These are phyloP conservation scores for Euura saliciscinereae DNA, from an alignment of 1,140 invertebrate genomes.

Conservation along the genomic window DNA sequence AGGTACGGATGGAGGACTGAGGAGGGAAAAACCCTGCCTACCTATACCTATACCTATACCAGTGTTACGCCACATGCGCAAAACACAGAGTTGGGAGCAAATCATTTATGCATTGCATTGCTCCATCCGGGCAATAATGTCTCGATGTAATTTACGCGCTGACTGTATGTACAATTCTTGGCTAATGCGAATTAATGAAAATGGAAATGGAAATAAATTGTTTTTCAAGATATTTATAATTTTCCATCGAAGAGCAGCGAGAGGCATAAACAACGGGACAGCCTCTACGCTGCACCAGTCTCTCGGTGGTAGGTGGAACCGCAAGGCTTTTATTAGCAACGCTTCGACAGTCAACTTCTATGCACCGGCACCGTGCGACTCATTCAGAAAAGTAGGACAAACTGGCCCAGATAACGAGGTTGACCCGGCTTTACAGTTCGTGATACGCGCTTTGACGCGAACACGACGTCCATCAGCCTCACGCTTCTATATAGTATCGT, in stretches of 20 bases:
- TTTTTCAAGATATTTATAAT: too few relatives aligned
- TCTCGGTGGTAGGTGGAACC: background rate
- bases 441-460: too few relatives aligned
- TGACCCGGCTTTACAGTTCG: background rate
- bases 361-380: background rate
- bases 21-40: too few relatives aligned
- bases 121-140: background rate
- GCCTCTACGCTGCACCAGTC: background rate
- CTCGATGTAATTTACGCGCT: background rate
- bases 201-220: too few relatives aligned
- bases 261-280: too few relatives aligned
- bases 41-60: too few relatives aligned
- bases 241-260: too few relatives aligned
- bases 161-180: background rate
- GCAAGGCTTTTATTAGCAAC: background rate
- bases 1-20: too few relatives aligned
- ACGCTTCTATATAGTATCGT: too few relatives aligned
- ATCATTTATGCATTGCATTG: conserved; percentile 2
- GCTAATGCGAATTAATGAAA: too few relatives aligned
- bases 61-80: background rate
- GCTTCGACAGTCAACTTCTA: background rate
- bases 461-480: too few relatives aligned
- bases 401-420: conserved; percentile 1
- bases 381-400: background rate
- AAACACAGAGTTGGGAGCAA: background rate